Conservation (phyloP, 2,113 vertebrate genomes). For the Gambusia affinis region DNA sequence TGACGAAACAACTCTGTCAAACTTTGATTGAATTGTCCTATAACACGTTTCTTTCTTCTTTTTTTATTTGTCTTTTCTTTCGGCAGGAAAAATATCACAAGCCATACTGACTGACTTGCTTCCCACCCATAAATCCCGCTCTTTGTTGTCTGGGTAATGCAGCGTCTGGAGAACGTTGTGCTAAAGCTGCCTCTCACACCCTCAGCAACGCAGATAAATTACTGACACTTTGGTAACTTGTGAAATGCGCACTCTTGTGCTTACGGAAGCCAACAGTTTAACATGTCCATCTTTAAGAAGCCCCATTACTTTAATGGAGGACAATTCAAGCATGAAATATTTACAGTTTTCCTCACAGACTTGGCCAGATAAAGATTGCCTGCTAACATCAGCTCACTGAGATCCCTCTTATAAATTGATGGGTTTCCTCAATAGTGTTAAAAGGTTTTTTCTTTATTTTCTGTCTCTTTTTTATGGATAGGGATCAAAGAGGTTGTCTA, state of each 20-base stretch:
- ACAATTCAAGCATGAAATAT: slow-evolving; percentile 64
- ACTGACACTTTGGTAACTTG: slow-evolving; percentile 67
- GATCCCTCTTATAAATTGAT: slow-evolving; percentile 63
- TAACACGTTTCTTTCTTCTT: slow-evolving; percentile 47
- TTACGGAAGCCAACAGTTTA: slow-evolving; percentile 67
- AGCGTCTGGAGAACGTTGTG: slow-evolving; percentile 37
- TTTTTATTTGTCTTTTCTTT: slow-evolving; percentile 36
- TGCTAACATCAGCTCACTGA: slow-evolving; percentile 62
- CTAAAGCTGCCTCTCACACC: slow-evolving; percentile 53
- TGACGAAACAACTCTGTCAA: slow-evolving; percentile 56
- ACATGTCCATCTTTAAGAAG: slow-evolving; percentile 63
- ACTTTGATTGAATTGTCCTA: slow-evolving; percentile 65
- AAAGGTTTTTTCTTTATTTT: slow-evolving; percentile 52
- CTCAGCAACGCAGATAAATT: slow-evolving; percentile 67
- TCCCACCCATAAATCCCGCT: slow-evolving; percentile 60
- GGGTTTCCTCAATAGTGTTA: slow-evolving; percentile 66
- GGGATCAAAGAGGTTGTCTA: slow-evolving; percentile 39
- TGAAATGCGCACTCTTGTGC: slow-evolving; percentile 60
- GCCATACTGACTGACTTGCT: slow-evolving; percentile 49
- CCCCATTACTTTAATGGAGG: slow-evolving; percentile 76
- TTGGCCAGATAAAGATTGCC: slow-evolving; percentile 50
- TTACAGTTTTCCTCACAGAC: slow-evolving; percentile 61
- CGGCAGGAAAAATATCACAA: slow-evolving; percentile 59
- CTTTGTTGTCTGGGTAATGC: slow-evolving; percentile 51
- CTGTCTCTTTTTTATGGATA: slow-evolving; percentile 28